Evolutionary conservation across 2,797 vertebrate genomes (phyloP).

Genomic region (Helarctos malayanus): DNA sequence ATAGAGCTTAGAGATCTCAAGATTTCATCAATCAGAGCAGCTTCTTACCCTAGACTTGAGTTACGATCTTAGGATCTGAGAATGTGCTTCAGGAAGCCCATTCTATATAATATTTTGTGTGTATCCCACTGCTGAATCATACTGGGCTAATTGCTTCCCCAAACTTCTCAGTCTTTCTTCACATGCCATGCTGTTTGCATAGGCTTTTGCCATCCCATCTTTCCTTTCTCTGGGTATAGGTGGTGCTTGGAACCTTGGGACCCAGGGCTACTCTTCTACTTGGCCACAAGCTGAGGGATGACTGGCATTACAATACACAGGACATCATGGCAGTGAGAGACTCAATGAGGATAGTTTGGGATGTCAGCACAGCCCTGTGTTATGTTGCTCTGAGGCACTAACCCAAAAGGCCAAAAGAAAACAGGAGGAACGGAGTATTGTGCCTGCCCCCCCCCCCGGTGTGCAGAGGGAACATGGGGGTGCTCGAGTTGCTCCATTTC

Average conservation of each 20-base stretch:
- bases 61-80: background rate
- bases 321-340: background rate
- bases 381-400: background rate
- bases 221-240: background rate
- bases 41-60: background rate
- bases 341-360: background rate
- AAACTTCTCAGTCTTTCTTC: background rate
- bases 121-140: background rate
- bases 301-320: background rate
- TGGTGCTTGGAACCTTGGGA: background rate
- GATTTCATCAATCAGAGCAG: background rate
- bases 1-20: background rate
- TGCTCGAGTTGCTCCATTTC: background rate
- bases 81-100: background rate
- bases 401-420: background rate
- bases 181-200: background rate
- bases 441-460: background rate
- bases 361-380: background rate
- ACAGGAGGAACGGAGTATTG: background rate
- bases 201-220: background rate
- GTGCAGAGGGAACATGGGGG: accelerated
- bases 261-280: background rate
- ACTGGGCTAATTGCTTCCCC: background rate
- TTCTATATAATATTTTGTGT: background rate
- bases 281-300: background rate